Evolutionary conservation across 2,888 invertebrate genomes (phyloP), one percentile per base, ranked within the genome.

Genomic region (Thecocarcelia acutangulata): DNA sequence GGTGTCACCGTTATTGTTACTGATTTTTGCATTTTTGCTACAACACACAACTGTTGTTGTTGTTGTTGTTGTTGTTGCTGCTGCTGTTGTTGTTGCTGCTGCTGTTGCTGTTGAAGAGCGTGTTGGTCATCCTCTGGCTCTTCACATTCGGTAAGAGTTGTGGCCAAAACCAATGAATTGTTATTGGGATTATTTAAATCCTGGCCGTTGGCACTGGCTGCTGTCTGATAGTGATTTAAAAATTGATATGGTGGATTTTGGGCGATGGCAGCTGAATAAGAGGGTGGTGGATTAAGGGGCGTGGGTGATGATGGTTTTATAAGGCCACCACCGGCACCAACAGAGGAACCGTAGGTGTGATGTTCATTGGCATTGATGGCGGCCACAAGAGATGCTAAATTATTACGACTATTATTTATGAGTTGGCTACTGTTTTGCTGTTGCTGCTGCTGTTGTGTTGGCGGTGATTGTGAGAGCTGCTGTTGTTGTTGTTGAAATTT

Each of bases 1-100:
- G 94, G 94, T 37, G 93, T 93, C 37, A 94, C 94, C 4, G 90
- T 90, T 33, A 94, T 94, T 68, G 94, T 94, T 77, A 94, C 93
- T 17, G 93, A 93, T 85, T 93, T 94, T 73, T 91, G 91, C 90
- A 91, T 90, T 85, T 90, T 91, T 48, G 90, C 90, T 80, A 90
- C 91, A 42, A 90, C 89, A 81, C 91, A 91, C 75, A 91, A 83
- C 74, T 90, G 90, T 54, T 90, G 89, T 44, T 88, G 84, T 21
- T 88, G 83, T 9, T 87, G 87, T 8, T 85, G 83, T 3, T 86
- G 76, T n/a, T 88, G 83, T 54, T 85, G 88, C 61, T 85, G 88
- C 1, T 78, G 76, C 17, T n/a, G n/a, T 21, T 88, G 83, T 9
- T 87, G 87, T 8, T 85, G 83, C 3, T 87, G 87, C 11, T 85